Evolutionary conservation across 1,140 invertebrate species (phyloP).

Genomic region (Macrocentrus cingulum): DNA sequence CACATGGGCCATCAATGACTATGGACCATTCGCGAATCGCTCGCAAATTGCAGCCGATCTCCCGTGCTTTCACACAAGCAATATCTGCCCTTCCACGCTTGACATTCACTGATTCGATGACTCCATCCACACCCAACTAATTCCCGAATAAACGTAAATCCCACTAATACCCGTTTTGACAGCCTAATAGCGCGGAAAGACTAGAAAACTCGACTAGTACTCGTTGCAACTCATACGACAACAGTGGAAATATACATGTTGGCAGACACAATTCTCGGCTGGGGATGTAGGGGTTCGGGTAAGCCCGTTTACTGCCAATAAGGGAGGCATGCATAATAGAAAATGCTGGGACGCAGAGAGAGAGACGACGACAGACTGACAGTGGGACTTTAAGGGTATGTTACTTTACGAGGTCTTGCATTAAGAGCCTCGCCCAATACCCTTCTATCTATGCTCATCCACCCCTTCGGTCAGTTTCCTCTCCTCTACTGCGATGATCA

Average conservation of each 20-base stretch:
- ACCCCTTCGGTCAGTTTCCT: not conserved
- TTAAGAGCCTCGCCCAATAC: slow-evolving; percentile 31
- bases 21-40: slow-evolving; percentile 49
- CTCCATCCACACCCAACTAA: not conserved
- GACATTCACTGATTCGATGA: not conserved
- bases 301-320: slow-evolving; percentile 49
- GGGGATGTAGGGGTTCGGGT: slow-evolving; percentile 27
- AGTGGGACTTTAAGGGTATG: slow-evolving; percentile 45
- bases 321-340: slow-evolving; percentile 51
- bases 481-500: not conserved
- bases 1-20: slow-evolving; percentile 53
- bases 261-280: not conserved
- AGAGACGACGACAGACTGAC: slow-evolving; percentile 35
- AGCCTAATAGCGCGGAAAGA: not conserved
- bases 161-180: not conserved
- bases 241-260: too few species aligned
- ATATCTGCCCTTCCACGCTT: not conserved
- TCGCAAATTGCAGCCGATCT: slow-evolving; percentile 47
- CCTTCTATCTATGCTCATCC: slow-evolving; percentile 1
- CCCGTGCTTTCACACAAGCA: not conserved
- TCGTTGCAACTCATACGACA: too few species aligned
- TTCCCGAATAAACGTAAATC: not conserved
- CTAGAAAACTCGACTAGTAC: too few species aligned
- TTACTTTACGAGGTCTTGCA: slow-evolving; percentile 44
- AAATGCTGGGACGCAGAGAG: slow-evolving; percentile 30